Percentiles rank a stretch among this genome's conserved stretches.
These are phyloP conservation scores for Macrotrachela quadricornifera DNA, from an alignment of 1,140 invertebrate species.

Conservation along the genomic window DNA sequence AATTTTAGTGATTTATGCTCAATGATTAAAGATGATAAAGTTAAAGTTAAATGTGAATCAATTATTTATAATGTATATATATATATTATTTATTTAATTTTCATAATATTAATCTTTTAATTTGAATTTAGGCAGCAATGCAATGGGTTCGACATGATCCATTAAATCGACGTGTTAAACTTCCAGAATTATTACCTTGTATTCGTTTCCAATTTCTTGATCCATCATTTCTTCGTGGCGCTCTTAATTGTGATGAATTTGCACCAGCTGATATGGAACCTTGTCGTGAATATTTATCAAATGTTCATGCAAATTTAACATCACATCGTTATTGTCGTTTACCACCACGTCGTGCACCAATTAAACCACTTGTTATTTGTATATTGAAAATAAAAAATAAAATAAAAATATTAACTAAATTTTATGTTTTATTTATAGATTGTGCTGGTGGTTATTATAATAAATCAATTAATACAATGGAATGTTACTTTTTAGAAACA, in stretches of 20 bases:
- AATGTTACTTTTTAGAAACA: slow-evolving; percentile 63
- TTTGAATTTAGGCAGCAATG: slow-evolving; percentile 45
- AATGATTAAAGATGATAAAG: slow-evolving; percentile 58
- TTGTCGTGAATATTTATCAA: slow-evolving; percentile 3
- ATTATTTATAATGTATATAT: slow-evolving; percentile 39
- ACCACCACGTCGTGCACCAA: background rate
- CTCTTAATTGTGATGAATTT: slow-evolving; percentile 66
- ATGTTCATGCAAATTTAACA: slow-evolving; percentile 1
- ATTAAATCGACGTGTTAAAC: slow-evolving; percentile 53
- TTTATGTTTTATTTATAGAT: no score
- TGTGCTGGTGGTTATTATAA: slow-evolving; percentile 52
- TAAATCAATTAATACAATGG: slow-evolving; percentile 59
- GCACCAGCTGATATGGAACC: slow-evolving; percentile 23
- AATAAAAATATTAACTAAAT: no score
- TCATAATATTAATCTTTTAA: no score
- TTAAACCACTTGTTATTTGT: slow-evolving; percentile 3
- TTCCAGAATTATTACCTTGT: slow-evolving; percentile 60
- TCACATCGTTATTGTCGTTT: slow-evolving; percentile 6
- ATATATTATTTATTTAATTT: no score
- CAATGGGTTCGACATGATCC: slow-evolving; percentile 70
- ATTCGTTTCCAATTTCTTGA: slow-evolving; percentile 71
- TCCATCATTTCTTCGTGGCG: slow-evolving; percentile 70
- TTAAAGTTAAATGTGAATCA: slow-evolving; percentile 66
- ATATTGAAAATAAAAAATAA: slow-evolving; percentile 23
- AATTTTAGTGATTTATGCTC: slow-evolving; percentile 50